phyloP scores from a whole-genome alignment of 2,797 vertebrate species.

The Leptatherina wallacei region DNA sequence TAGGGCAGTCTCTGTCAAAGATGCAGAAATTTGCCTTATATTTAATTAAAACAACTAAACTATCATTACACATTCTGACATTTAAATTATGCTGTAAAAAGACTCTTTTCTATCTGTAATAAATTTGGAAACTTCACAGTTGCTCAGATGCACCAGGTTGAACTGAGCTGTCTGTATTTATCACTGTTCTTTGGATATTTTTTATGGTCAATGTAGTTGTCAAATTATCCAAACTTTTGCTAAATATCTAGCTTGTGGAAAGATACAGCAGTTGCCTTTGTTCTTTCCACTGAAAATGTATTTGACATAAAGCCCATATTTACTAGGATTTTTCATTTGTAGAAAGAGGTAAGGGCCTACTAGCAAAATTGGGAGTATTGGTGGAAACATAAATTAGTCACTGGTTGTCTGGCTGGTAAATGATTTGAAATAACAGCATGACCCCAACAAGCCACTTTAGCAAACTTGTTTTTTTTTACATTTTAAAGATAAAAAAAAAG shows the following conservation, averaged over 20 bases:
- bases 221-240: not conserved
- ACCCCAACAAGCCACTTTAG: no score
- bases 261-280: not conserved
- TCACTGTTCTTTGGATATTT: not conserved
- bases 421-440: no score
- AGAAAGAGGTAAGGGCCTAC: not conserved
- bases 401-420: no score
- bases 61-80: not conserved
- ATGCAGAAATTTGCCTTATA: constrained; percentile 32
- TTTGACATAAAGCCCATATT: no score
- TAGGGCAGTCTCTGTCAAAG: constrained; percentile 25
- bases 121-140: not conserved
- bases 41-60: constrained; percentile 21
- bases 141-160: not conserved
- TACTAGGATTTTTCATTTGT: not conserved
- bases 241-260: not conserved
- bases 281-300: not conserved
- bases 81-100: constrained; percentile 8
- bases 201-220: not conserved
- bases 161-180: not conserved
- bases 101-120: not conserved
- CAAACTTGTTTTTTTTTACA: not conserved
- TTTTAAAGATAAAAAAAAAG: not conserved
- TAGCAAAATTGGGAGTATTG: not conserved
- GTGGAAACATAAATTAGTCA: no score